A percentile compares a stretch with the other conserved stretches of the same genome.
phyloP scores from a whole-genome alignment of 1,140 invertebrate genomes.

The Drosophila watanabei region DNA sequence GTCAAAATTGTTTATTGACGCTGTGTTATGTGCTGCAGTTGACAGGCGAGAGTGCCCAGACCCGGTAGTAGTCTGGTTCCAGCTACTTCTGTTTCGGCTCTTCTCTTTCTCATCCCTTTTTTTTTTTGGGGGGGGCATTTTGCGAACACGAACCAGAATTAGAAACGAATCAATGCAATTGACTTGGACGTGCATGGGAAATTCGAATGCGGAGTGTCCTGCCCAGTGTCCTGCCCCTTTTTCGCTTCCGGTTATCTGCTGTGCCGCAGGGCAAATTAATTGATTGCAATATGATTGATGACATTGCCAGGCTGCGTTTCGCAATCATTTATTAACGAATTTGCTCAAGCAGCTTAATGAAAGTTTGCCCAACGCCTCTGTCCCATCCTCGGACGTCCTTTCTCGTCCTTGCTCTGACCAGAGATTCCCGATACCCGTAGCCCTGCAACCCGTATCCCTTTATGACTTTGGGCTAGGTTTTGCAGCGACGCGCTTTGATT shows the following conservation, averaged over 20 bases:
- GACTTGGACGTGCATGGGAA: slow-evolving; percentile 71
- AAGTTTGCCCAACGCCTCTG: slow-evolving; percentile 56
- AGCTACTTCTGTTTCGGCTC: slow-evolving; percentile 6
- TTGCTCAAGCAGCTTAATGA: slow-evolving; percentile 74
- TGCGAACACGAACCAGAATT: slow-evolving; percentile 58
- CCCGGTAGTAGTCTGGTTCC: slow-evolving; percentile 24
- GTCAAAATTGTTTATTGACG: slow-evolving; percentile 75
- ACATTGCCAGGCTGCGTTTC: slow-evolving; percentile 69
- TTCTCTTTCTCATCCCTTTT: slow-evolving; percentile 42
- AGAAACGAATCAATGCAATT: slow-evolving; percentile 66
- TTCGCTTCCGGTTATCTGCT: slow-evolving; percentile 14
- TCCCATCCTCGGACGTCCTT: not conserved
- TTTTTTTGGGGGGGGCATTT: slow-evolving; percentile 60
- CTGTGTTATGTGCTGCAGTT: slow-evolving; percentile 76
- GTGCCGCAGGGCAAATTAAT: slow-evolving; percentile 63
- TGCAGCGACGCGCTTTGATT: slow-evolving; percentile 69
- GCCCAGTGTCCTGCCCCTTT: not conserved
- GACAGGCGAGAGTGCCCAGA: slow-evolving; percentile 53
- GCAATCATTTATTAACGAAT: slow-evolving; percentile 76
- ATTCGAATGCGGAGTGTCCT: slow-evolving; percentile 44
- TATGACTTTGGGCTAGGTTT: slow-evolving; percentile 56
- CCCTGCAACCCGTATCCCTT: slow-evolving; percentile 18
- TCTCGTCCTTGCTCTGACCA: not conserved
- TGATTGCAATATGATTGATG: slow-evolving; percentile 81
- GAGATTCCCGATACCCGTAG: slow-evolving; percentile 3